These are phyloP conservation scores for Holcopasites calliopsidis DNA, from an alignment of 1,140 invertebrate species.

Conservation along the genomic window DNA sequence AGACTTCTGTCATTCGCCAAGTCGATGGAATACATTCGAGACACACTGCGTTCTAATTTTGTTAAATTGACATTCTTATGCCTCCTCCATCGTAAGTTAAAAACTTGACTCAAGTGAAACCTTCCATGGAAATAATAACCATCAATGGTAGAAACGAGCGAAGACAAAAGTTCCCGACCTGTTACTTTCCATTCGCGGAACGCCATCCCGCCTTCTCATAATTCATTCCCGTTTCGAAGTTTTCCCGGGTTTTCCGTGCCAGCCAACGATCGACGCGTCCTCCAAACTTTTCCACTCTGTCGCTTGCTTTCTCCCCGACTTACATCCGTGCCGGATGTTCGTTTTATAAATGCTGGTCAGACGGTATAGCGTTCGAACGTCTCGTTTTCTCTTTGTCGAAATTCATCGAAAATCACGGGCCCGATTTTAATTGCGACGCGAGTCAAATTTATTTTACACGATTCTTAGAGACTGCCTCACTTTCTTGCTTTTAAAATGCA, in stretches of 20 bases:
- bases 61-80: no score
- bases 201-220: neutral
- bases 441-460: no score
- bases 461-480: no score
- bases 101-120: no score
- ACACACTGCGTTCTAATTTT: no score
- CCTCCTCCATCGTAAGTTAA: no score
- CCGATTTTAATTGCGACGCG: neutral
- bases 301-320: constrained; percentile 5
- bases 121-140: neutral
- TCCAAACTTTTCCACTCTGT: constrained; percentile 14
- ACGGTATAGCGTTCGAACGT: constrained; percentile 37
- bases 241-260: neutral
- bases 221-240: constrained; percentile 21
- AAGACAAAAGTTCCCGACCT: neutral
- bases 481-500: no score
- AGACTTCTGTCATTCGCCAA: no score
- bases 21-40: no score
- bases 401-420: neutral
- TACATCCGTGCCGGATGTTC: constrained; percentile 3
- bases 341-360: constrained; percentile 24
- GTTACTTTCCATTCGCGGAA: neutral
- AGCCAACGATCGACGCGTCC: neutral
- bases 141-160: neutral
- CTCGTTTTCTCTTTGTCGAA: neutral